Conservation (phyloP, 1,140 invertebrate genomes). For the Brachionus rubens region DNA sequence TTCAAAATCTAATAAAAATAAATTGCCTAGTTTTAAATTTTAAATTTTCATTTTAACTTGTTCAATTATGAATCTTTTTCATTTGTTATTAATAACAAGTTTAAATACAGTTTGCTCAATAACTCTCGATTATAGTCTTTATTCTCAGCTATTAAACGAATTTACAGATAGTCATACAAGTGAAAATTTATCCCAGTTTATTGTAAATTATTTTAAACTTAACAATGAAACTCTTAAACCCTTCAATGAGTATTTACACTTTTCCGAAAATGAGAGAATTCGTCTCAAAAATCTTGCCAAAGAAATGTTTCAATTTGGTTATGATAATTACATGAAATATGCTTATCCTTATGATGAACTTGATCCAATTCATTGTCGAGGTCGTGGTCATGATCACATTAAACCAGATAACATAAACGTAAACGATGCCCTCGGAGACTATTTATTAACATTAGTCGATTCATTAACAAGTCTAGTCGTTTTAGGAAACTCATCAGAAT, state of each 20-base stretch:
- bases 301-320: constrained; percentile 65
- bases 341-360: constrained; percentile 66
- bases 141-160: neutral
- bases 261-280: constrained; percentile 9
- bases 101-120: too few relatives aligned
- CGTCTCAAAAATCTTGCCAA: constrained; percentile 43
- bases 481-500: constrained; percentile 65
- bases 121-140: constrained; percentile 14
- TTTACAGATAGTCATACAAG: neutral
- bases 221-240: neutral
- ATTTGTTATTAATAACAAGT: too few relatives aligned
- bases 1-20: too few relatives aligned
- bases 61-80: too few relatives aligned
- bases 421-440: constrained; percentile 71
- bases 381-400: constrained; percentile 66
- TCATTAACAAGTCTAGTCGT: constrained; percentile 64
- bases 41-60: too few relatives aligned
- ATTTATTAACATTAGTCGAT: constrained; percentile 64
- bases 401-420: constrained; percentile 68
- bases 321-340: constrained; percentile 65
- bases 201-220: constrained; percentile 32
- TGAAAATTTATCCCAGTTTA: neutral
- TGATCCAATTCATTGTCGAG: constrained; percentile 65
- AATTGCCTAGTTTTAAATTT: too few relatives aligned
- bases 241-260: constrained; percentile 13